Conservation (phyloP, 2,888 invertebrate species). For the Leptogaster cylindrica region DNA sequence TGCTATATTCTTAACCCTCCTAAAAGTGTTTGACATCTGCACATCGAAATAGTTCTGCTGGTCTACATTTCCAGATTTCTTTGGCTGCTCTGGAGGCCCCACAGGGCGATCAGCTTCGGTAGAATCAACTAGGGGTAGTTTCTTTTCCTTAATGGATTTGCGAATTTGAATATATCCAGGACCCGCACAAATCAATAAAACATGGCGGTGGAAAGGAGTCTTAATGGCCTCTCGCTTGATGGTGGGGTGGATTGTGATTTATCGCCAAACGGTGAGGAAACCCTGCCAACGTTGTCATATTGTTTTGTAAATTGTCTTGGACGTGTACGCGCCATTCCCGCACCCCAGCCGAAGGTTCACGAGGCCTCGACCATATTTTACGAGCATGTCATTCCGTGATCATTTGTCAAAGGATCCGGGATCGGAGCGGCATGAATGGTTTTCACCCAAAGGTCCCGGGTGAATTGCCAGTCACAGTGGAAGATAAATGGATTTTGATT, state of each 20-base stretch:
- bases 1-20: slow-evolving; percentile 2
- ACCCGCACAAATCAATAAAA: slow-evolving; percentile 33
- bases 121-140: no score
- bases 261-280: slow-evolving; percentile 3
- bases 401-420: slow-evolving; percentile 33
- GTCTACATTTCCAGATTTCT: not conserved
- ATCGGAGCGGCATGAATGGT: slow-evolving; percentile 23
- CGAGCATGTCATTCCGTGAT: slow-evolving; percentile 23
- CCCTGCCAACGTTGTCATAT: slow-evolving; percentile 31
- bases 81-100: not conserved
- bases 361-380: slow-evolving; percentile 9
- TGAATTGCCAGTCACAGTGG: slow-evolving; percentile 8
- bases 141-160: not conserved
- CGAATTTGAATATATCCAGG: not conserved
- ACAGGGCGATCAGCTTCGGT: not conserved
- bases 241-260: slow-evolving; percentile 21
- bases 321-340: slow-evolving; percentile 3
- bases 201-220: slow-evolving; percentile 22
- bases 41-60: not conserved
- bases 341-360: slow-evolving; percentile 27
- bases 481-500: slow-evolving; percentile 39
- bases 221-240: slow-evolving; percentile 23
- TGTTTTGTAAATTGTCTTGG: slow-evolving; percentile 36
- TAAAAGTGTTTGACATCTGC: slow-evolving; percentile 29
- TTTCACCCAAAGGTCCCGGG: slow-evolving; percentile 17